phyloP scores from a whole-genome alignment of 2,113 vertebrate genomes.

The Chaenocephalus aceratus region DNA sequence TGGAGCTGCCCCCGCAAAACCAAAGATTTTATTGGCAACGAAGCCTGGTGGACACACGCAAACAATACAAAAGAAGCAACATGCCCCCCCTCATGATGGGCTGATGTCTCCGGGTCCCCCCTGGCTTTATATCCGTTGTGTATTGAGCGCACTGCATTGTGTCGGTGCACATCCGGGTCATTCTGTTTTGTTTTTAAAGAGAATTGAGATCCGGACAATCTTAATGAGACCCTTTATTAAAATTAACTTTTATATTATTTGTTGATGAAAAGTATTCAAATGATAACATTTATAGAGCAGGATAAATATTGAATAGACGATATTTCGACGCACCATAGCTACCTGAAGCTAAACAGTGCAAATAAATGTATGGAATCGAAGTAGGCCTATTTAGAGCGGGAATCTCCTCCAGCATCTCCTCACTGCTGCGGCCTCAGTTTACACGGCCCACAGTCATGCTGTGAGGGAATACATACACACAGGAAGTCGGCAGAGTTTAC shows the following conservation, averaged over 20 bases:
- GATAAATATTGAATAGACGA: not conserved
- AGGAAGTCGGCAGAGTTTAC: not conserved
- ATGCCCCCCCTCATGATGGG: no score
- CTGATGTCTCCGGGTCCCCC: no score
- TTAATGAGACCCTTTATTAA: not conserved
- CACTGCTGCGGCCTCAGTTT: not conserved
- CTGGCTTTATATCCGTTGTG: no score
- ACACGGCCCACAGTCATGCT: not conserved
- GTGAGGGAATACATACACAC: not conserved
- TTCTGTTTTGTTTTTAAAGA: no score
- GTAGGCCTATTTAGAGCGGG: not conserved
- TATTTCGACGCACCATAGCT: not conserved
- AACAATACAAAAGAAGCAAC: not conserved
- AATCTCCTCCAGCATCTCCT: not conserved
- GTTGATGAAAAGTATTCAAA: not conserved
- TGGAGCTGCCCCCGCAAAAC: constrained; percentile 87
- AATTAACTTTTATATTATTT: not conserved
- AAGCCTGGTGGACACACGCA: constrained; percentile 52
- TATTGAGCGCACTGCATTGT: no score
- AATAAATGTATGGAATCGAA: not conserved
- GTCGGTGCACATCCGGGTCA: no score
- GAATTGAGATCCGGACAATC: not conserved
- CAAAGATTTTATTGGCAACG: constrained; percentile 90
- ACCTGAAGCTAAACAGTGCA: not conserved
- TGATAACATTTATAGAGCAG: not conserved